Evolutionary conservation across 2,113 vertebrate genomes (phyloP).

Genomic region (Alosa alosa): DNA sequence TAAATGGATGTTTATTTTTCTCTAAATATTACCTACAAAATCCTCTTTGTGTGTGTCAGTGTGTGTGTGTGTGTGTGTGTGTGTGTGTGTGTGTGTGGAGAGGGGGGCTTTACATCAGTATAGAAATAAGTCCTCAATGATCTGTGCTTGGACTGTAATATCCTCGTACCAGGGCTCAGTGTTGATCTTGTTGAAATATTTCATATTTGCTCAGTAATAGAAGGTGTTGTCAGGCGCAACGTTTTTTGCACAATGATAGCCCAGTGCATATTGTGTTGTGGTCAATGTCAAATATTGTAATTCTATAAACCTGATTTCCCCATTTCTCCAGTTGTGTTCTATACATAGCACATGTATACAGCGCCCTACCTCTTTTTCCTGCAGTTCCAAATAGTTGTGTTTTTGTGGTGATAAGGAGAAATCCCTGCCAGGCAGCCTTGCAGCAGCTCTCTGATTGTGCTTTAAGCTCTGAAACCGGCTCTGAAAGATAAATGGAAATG

Average conservation of each 20-base stretch:
- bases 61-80: too few relatives aligned
- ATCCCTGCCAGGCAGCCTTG: background rate
- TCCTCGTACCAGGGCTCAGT: background rate
- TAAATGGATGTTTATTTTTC: background rate
- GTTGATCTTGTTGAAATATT: background rate
- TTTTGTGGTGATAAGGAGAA: background rate
- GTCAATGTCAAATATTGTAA: background rate
- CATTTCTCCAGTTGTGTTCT: background rate
- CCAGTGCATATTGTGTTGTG: background rate
- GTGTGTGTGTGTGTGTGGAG: background rate
- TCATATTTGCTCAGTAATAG: background rate
- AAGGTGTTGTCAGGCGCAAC: background rate
- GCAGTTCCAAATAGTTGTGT: background rate
- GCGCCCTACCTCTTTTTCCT: background rate
- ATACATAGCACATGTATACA: background rate
- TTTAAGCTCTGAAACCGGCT: background rate
- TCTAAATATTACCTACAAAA: background rate
- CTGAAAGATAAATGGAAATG: conserved; percentile 1
- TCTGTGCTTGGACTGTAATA: background rate
- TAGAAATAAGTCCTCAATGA: background rate
- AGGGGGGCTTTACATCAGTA: background rate
- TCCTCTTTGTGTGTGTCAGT: background rate
- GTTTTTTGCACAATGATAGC: background rate
- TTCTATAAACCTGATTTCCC: too few relatives aligned
- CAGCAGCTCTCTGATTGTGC: conserved; percentile 2